These are phyloP conservation scores for Drosophila subsilvestris DNA, from an alignment of 2,888 invertebrate genomes.

Conservation along the genomic window DNA sequence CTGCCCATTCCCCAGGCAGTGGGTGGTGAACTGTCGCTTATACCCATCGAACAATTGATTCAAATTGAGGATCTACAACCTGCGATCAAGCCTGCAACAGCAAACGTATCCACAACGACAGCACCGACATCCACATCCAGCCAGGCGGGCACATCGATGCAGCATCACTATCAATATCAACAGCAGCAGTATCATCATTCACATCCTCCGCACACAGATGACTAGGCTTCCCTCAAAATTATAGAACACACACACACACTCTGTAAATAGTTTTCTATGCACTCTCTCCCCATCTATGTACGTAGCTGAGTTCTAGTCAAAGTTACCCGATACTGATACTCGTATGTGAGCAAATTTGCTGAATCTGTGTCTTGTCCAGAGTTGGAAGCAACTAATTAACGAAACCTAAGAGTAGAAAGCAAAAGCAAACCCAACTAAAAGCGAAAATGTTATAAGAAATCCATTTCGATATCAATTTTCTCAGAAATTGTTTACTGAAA, in stretches of 20 bases:
- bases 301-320: constrained; percentile 44
- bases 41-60: constrained; percentile 93
- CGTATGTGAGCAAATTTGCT: constrained; percentile 73
- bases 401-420: constrained; percentile 34
- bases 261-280: constrained; percentile 74
- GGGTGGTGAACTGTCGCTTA: constrained; percentile 92
- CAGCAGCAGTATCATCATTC: constrained; percentile 45
- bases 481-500: constrained; percentile 13
- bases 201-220: constrained; percentile 63
- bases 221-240: constrained; percentile 44
- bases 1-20: constrained; percentile 85
- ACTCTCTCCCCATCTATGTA: constrained; percentile 46
- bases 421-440: constrained; percentile 23
- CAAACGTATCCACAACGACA: constrained; percentile 39
- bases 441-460: constrained; percentile 5
- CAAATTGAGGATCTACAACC: constrained; percentile 88
- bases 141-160: constrained; percentile 59
- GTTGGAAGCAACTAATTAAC: constrained; percentile 67
- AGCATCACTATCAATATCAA: constrained; percentile 46
- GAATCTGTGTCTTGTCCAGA: constrained; percentile 78
- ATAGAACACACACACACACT: constrained; percentile 46
- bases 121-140: constrained; percentile 40
- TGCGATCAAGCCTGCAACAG: constrained; percentile 67
- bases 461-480: constrained; percentile 14
- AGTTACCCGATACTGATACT: constrained; percentile 50